Evolutionary conservation across 1,140 invertebrate species (phyloP), one percentile per base, ranked within the genome.

Genomic region (Drosophila funebris): DNA sequence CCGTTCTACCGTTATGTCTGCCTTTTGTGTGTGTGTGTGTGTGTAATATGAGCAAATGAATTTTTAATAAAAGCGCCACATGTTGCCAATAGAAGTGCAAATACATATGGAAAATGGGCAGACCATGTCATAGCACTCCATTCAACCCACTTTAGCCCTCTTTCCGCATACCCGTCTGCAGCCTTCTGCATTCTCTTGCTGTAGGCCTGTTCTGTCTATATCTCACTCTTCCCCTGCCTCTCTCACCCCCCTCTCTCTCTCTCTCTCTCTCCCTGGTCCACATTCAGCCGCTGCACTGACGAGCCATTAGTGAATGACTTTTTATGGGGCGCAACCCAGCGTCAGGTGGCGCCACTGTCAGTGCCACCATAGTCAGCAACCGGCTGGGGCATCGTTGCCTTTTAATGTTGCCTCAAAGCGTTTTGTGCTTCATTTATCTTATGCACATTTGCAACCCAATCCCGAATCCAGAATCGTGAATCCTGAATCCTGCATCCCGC

Each of bases 11-110:
- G 27, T 36, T 31, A 29, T 53, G 58, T 53, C 57, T 70, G 36
- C 9, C 9, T 5, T 37, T 7, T 56, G 31, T 48, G 36, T 54
- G 37, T 22, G 54, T 22, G 44, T 78, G 66, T 64, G 52, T 76
- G 44, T 76, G 68, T 57, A 75, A 78, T 70, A 85, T 81, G 63
- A 81, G 82, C 82, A 88, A 88, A 88, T 88, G 84, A 88, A 88
- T 88, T 88, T 88, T 88, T 88, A 88, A 88, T 88, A 88, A 88
- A 88, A 88, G 79, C 83, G 62, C 83, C 83, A 88, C 78, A 88
- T 88, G 83, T 88, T 87, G 83, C 83, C 83, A 87, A 87, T 87
- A 78, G 78, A 63, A 87, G 78, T 70, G 83, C 84, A 87, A 78
- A 88, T 80, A 88, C 75, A 82, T 78, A 78, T 85, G 80, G 72